phyloP scores from a whole-genome alignment of 2,113 vertebrate species.

The Sylvilagus bachmani region DNA sequence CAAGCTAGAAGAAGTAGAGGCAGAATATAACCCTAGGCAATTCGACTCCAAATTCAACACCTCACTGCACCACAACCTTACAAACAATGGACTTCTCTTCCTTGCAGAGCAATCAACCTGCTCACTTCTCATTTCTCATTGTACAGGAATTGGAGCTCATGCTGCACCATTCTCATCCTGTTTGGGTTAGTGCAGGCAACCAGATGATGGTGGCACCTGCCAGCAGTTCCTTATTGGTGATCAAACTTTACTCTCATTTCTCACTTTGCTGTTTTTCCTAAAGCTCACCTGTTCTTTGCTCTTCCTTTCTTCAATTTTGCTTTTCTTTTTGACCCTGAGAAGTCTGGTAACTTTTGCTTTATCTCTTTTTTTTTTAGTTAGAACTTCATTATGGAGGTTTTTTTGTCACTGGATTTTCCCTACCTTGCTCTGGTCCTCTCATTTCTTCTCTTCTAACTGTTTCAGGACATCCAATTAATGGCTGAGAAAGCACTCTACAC shows the following conservation, averaged over 20 bases:
- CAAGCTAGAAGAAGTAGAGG: neutral
- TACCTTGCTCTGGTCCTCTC: neutral
- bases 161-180: rapidly evolving
- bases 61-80: neutral
- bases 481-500: neutral
- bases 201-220: rapidly evolving
- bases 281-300: neutral
- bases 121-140: neutral
- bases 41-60: neutral
- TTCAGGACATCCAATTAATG: neutral
- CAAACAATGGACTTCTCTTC: neutral
- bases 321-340: neutral
- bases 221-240: too few relatives aligned
- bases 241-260: neutral
- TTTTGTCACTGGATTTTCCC: neutral
- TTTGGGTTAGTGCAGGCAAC: neutral
- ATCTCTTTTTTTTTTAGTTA: neutral
- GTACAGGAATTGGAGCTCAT: neutral
- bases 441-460: neutral
- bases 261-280: neutral
- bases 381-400: neutral
- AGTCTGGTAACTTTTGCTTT: neutral
- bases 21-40: neutral
- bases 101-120: neutral
- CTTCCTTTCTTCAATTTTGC: neutral